Base-by-base conservation (phyloP, 2,888 invertebrate genomes). In the Pollenia angustigena region DNA sequence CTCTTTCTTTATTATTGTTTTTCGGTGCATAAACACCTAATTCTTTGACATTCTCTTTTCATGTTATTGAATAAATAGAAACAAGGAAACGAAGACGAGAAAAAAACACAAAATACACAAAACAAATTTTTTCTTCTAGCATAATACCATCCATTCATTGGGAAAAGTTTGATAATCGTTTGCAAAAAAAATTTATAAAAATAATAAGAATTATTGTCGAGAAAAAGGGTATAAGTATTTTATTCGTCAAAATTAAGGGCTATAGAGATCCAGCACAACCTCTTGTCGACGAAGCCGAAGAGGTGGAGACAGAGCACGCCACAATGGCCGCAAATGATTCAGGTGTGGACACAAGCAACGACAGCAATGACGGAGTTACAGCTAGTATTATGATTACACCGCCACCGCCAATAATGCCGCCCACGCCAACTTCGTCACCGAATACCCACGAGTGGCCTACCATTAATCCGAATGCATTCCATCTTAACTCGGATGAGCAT, bases 261-360 rank as follows among this genome's bases (percentile, higher is more conserved):
- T 87, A 87, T 44, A 76, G 84, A 81, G 81, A 81, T 84, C 78
- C 84, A 56, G 62, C 44, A 64, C 81, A 84, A 72, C 81, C 84
- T 81, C 82, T 85, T 62, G 76, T 87, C 75, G 86, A 83, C 58
- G 86, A 82, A 79, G 82, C 82, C 82, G 86, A 86, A 32, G 80
- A 83, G 75, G 86, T 71, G 52, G 86, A 86, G 56, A 75, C 86
- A 40, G 82, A 79, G 69, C 54, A 86, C 79, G 74, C 80, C 32
- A 71, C 71, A 68, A 76, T 76, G 91, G 90, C 91, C 84, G 90
- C 91, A 64, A 90, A 92, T 87, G 96, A 96, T 94, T 96, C 96
- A 54, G 96, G 96, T 75, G 95, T 96, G 58, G 96, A 96, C 90
- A 96, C 96, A 68, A 96, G 96, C 64, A 89, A 89, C 64, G 89